Percentiles rank a stretch among this genome's conserved stretches.
Conservation (phyloP, 2,797 vertebrate genomes). For the Oreortyx pictus region DNA sequence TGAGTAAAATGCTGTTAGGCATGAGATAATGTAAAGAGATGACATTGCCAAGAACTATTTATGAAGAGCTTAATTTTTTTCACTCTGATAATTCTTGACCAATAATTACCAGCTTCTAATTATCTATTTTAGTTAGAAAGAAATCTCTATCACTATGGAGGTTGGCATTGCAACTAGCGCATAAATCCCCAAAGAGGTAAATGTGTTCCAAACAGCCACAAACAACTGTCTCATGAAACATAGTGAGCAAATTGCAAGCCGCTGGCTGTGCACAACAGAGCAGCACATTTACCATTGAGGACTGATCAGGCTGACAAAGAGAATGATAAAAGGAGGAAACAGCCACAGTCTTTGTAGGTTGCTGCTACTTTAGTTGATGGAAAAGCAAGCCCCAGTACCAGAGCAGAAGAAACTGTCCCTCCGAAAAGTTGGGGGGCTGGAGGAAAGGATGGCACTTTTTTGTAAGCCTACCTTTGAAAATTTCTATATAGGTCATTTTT, state of each 20-base stretch:
- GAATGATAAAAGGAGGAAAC: conserved; percentile 77
- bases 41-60: conserved; percentile 83
- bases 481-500: not conserved
- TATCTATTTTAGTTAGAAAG: conserved; percentile 87
- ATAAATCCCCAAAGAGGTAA: conserved; percentile 85
- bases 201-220: conserved; percentile 86
- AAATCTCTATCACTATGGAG: conserved; percentile 84
- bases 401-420: not conserved
- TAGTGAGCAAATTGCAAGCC: conserved; percentile 82
- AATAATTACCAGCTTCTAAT: conserved; percentile 87
- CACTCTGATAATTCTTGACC: conserved; percentile 89
- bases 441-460: not conserved
- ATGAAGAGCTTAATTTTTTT: conserved; percentile 84
- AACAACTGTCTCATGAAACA: conserved; percentile 86
- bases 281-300: conserved; percentile 77
- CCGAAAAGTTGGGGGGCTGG: not conserved
- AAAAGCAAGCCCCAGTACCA: conserved; percentile 2
- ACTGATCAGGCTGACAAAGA: conserved; percentile 81
- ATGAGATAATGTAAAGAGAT: conserved; percentile 79
- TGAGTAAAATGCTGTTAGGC: conserved; percentile 76
- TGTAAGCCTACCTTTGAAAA: not conserved
- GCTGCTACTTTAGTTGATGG: conserved; percentile 28
- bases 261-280: conserved; percentile 82
- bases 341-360: conserved; percentile 73
- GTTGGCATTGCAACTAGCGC: conserved; percentile 81